Base-by-base conservation (phyloP, 2,888 invertebrate species). In the Chymomyza caudatula region DNA sequence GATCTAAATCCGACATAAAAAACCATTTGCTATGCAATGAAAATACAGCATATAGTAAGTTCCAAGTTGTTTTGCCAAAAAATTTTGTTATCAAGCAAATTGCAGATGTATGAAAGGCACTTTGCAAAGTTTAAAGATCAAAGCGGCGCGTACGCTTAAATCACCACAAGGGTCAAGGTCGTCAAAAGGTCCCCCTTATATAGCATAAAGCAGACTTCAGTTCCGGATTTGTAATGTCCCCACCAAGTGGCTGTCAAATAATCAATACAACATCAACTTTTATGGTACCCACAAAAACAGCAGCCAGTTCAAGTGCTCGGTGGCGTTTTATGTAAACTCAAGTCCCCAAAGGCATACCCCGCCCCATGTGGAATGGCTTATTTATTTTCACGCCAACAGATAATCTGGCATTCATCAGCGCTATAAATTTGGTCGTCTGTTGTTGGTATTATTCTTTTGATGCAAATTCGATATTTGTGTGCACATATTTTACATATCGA, bases 361-460 rank as follows among this genome's bases (percentile, higher is more conserved):
- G 4, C 4, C 4, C 19, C 63, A 51, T 57, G 65, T 62, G 72
- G 29, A 55, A 53, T 44, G n/a, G 44, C 13, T 66, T 78, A 78
- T 86, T 84, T 84, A 78, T 66, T 68, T 76, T 68, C 65, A 65
- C 66, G 74, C 85, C 74, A 76, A 68, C 63, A 81, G 83, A 85
- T 86, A 78, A 82, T 80, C 80, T 80, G 83, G 83, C 83, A 80
- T 82, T 85, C 69, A 69, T 80, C 80, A 76, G 67, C 59, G 60
- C 57, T 83, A 82, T 85, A 82, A 76, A 78, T 82, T 65, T 52
- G 67, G 65, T 56, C 77, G 29, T 64, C 78, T 37, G 29, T 37
- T 37, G 29, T 37, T 37, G 11, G 8, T 37, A 2, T 37, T 37
- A n/a, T 11, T 37, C 15, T 47, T 15, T 47, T 47, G 15, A n/a